phyloP scores from a whole-genome alignment of 2,113 vertebrate genomes.

The Ceyx cyanopectus region DNA sequence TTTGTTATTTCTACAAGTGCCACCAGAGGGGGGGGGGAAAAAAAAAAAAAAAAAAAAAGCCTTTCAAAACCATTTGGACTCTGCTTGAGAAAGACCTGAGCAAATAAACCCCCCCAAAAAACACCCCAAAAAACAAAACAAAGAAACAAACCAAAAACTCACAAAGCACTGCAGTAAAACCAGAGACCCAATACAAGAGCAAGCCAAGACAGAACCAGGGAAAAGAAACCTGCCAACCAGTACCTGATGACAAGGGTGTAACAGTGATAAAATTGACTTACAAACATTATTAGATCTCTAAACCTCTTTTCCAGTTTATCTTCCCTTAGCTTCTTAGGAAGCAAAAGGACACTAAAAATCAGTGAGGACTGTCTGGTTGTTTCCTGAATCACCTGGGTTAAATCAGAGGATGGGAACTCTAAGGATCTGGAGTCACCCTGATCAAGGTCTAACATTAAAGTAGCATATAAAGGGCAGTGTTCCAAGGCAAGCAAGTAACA shows the following conservation, averaged over 20 bases:
- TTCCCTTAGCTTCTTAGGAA: not conserved
- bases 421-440: not conserved
- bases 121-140: not conserved
- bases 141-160: not conserved
- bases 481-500: not conserved
- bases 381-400: not conserved
- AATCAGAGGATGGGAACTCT: not conserved
- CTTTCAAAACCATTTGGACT: not conserved
- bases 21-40: not conserved
- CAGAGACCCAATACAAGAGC: not conserved
- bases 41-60: not conserved
- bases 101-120: not conserved
- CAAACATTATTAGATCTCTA: not conserved
- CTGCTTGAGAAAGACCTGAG: not conserved
- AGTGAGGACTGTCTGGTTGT: not conserved
- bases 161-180: not conserved
- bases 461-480: fast-evolving
- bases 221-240: not conserved
- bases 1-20: not conserved
- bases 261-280: not conserved
- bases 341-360: not conserved
- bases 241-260: not conserved
- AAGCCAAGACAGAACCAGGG: not conserved
- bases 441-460: not conserved
- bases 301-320: not conserved